Conservation (phyloP, 2,113 vertebrate species). For the Osmerus mordax region DNA sequence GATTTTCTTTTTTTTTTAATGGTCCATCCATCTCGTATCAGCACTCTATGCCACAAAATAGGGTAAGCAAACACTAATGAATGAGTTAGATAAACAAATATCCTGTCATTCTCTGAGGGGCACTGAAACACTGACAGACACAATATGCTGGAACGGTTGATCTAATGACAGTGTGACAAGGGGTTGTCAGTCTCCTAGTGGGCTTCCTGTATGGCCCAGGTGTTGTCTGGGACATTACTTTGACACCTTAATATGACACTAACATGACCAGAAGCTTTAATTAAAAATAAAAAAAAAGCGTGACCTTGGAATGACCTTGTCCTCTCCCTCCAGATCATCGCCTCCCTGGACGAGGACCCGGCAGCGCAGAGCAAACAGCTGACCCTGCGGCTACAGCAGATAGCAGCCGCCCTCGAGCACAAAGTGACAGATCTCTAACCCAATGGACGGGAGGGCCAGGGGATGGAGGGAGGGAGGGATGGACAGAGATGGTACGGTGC, state of each 20-base stretch:
- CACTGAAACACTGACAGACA: conserved; percentile 39
- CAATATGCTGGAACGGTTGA: conserved; percentile 39
- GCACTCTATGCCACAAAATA: conserved; percentile 59
- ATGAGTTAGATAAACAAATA: conserved; percentile 65
- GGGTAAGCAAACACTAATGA: conserved; percentile 68
- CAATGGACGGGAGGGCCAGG: conserved; percentile 9
- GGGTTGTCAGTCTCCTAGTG: no score
- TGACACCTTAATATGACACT: no score
- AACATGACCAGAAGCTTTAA: no score
- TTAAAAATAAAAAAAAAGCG: no score
- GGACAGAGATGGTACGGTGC: conserved; percentile 27
- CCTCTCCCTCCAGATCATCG: conserved; percentile 83
- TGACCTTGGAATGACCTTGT: conserved; percentile 2
- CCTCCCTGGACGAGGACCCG: conserved; percentile 91
- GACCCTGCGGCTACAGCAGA: conserved; percentile 93
- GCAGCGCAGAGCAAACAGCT: conserved; percentile 97
- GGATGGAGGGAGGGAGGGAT: conserved; percentile 12
- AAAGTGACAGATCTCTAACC: conserved; percentile 98
- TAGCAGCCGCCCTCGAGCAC: conserved; percentile 93
- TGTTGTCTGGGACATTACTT: no score
- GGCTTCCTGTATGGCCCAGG: neutral
- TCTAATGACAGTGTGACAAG: conserved; percentile 34
- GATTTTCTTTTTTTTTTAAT: conserved; percentile 50
- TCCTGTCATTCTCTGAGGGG: conserved; percentile 60
- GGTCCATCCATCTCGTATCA: conserved; percentile 51